These are phyloP conservation scores for Nesidiocoris tenuis DNA, from an alignment of 2,888 invertebrate genomes.

Conservation along the genomic window DNA sequence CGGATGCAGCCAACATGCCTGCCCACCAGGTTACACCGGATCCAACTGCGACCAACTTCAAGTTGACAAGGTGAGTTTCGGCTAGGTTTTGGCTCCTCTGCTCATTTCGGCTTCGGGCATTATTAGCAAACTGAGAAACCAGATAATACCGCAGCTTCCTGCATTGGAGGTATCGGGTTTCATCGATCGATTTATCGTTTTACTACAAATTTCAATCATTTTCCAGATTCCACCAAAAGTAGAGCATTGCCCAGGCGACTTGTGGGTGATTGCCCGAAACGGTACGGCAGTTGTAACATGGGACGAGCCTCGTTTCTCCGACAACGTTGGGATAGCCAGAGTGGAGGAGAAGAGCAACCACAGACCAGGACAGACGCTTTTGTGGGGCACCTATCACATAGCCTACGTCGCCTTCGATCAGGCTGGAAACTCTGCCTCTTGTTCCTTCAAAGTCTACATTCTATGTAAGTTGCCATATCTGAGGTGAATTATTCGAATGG, in stretches of 20 bases:
- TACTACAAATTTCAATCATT: no score
- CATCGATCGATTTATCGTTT: no score
- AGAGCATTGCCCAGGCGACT: conserved; percentile 87
- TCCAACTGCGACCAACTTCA: conserved; percentile 79
- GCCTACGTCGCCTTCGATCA: conserved; percentile 92
- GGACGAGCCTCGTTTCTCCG: conserved; percentile 89
- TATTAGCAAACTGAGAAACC: no score
- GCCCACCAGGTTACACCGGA: conserved; percentile 84
- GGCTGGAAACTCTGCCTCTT: conserved; percentile 86
- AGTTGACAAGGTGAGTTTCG: conserved; percentile 70
- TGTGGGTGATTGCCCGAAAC: conserved; percentile 91
- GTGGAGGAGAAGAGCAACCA: conserved; percentile 84
- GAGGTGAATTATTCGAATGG: no score
- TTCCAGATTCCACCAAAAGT: conserved; percentile 71
- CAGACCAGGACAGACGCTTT: conserved; percentile 79
- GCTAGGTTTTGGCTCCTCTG: no score
- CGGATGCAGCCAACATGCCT: conserved; percentile 84
- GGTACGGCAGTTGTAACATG: conserved; percentile 86
- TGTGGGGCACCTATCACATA: conserved; percentile 90
- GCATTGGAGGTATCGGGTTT: no score
- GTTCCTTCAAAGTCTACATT: conserved; percentile 87
- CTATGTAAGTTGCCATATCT: conserved; percentile 64
- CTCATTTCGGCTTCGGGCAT: no score
- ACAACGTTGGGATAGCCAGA: conserved; percentile 78
- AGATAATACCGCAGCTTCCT: no score